Evolutionary conservation across 1,140 invertebrate species (phyloP), one percentile per base, ranked within the genome.

Genomic region (Dreissena rostriformis): DNA sequence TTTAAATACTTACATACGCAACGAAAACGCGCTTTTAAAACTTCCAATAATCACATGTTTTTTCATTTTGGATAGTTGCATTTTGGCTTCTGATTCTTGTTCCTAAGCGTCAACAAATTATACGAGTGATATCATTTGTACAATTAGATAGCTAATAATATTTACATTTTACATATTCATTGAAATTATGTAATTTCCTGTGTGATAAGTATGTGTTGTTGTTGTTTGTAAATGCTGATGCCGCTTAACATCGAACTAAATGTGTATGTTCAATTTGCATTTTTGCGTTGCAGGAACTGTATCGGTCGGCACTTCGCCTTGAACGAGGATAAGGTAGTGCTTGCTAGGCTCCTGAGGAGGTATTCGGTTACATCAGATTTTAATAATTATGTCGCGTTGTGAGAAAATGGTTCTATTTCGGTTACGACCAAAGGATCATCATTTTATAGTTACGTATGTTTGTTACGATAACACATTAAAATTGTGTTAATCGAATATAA

Each of bases 291-390:
- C 75, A 91, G 91, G 73, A 91, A 91, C 53, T 91, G 90, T 70
- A 91, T 92, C 55, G 90, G 90, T 24, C 90, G 90, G 66, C 71
- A 88, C 57, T 92, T 91, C 88, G 91, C 91, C 7, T 55, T 91
- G 72, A 87, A 92, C 82, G 91, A 92, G 82, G 86, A 91, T 67
- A 92, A 91, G 68, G 88, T 90, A 7, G 29, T 89, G 12, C 49
- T 91, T 1, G 86, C 80, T 4, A 63, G 87, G 39, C 77, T 89
- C 22, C 28, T 90, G 14, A 75, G 79, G 49, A 86, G 78, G 87
- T 90, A 85, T 29, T 26, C 26, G 17, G 14, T 29, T 14, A 61
- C 19, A 24, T 11, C 15, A 6, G 15, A 52, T 15, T 15, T 11
- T 51, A 24, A 51, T 73, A 8, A 17, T 17, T 52, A 26, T 19